Evolutionary conservation across 2,797 vertebrate species (phyloP).

Genomic region (Triplophysa yarkandensis): DNA sequence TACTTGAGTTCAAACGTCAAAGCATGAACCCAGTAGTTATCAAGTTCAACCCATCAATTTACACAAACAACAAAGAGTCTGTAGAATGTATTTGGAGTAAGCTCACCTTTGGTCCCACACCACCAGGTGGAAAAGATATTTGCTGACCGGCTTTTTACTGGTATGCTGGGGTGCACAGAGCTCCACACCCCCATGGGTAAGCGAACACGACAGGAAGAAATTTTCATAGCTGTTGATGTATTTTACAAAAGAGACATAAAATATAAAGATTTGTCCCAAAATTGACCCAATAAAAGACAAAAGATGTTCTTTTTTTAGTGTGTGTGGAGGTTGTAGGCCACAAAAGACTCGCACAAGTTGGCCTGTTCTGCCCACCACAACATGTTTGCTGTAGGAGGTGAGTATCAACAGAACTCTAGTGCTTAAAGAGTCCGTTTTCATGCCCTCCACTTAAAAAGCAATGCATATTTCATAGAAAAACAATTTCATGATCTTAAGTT

Average conservation of each 20-base stretch:
- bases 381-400: conserved; percentile 34
- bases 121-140: conserved; percentile 96
- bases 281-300: too few relatives aligned
- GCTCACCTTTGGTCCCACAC: conserved; percentile 95
- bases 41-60: not conserved
- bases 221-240: conserved; percentile 84
- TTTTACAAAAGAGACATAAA: conserved; percentile 9
- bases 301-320: not conserved
- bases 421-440: conserved; percentile 44
- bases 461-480: not conserved
- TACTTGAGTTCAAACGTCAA: not conserved
- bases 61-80: not conserved
- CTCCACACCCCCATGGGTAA: conserved; percentile 90
- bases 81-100: not conserved
- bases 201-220: conserved; percentile 94
- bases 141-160: conserved; percentile 87
- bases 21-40: not conserved
- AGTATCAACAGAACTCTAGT: conserved; percentile 43
- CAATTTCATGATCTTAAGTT: not conserved
- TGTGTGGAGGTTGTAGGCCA: conserved; percentile 35
- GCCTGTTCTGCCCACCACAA: conserved; percentile 34
- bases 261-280: too few relatives aligned
- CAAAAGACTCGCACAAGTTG: not conserved
- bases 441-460: conserved; percentile 16
- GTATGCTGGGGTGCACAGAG: conserved; percentile 93